Conservation (phyloP, 2,888 invertebrate species). For the Andrena camellia region DNA sequence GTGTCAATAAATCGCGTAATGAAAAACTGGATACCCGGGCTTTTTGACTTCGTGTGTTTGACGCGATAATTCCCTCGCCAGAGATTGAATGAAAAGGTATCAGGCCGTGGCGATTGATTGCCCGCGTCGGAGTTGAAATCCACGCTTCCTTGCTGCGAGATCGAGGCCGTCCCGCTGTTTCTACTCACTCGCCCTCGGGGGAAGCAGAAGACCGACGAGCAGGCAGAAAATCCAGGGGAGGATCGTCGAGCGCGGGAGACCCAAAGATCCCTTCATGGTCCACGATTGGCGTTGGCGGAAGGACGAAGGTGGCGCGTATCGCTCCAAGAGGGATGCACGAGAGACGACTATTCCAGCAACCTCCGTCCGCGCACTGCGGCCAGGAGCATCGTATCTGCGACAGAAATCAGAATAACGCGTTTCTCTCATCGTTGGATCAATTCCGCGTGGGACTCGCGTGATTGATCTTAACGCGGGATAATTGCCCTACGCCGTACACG, state of each 20-base stretch:
- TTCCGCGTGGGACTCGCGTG: slow-evolving; percentile 67
- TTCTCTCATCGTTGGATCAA: slow-evolving; percentile 64
- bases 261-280: slow-evolving; percentile 69
- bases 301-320: slow-evolving; percentile 8
- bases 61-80: background rate
- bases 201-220: slow-evolving; percentile 47
- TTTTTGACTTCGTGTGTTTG: too few relatives aligned
- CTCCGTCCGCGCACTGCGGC: slow-evolving; percentile 76
- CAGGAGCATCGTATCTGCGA: slow-evolving; percentile 77
- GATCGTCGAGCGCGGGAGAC: slow-evolving; percentile 34
- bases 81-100: background rate
- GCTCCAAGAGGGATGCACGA: background rate
- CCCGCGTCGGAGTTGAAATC: background rate
- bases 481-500: slow-evolving; percentile 41
- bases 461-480: slow-evolving; percentile 65
- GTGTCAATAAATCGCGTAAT: background rate
- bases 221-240: slow-evolving; percentile 72
- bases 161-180: background rate
- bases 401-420: slow-evolving; percentile 64
- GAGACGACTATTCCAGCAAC: slow-evolving; percentile 69
- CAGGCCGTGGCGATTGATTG: background rate
- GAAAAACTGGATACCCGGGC: too few relatives aligned
- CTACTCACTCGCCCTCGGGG: slow-evolving; percentile 59
- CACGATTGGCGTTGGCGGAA: slow-evolving; percentile 35
- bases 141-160: background rate